These are phyloP conservation scores for Samia ricini DNA, from an alignment of 1,140 invertebrate species.

Conservation along the genomic window DNA sequence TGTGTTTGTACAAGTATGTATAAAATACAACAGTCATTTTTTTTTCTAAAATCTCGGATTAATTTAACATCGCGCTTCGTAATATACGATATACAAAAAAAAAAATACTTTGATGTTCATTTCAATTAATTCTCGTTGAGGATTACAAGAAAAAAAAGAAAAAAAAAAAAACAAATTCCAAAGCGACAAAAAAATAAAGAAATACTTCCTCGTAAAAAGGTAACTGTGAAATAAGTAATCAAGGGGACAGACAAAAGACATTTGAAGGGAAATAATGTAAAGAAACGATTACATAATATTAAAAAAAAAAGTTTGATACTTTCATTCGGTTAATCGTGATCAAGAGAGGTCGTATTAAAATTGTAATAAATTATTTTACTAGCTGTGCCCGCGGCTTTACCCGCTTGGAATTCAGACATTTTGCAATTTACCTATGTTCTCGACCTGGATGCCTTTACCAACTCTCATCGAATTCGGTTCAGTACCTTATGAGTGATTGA, in stretches of 20 bases:
- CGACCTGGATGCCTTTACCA: no score
- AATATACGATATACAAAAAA: background rate
- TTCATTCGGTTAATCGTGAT: background rate
- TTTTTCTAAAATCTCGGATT: no score
- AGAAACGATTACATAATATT: background rate
- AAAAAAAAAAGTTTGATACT: constrained; percentile 6
- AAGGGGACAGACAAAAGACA: constrained; percentile 1
- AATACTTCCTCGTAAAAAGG: background rate
- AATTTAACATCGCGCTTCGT: background rate
- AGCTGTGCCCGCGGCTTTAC: no score
- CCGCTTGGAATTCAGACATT: no score
- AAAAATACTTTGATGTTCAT: background rate
- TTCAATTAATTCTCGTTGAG: background rate
- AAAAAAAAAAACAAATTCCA: background rate
- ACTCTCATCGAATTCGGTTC: no score
- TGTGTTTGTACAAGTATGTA: no score
- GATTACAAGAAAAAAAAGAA: background rate
- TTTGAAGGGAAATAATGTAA: background rate
- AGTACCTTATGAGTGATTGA: no score
- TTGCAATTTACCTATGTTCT: no score
- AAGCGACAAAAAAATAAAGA: background rate
- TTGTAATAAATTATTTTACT: no score
- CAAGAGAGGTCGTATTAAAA: background rate
- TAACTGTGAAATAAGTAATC: constrained; percentile 11
- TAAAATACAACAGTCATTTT: no score